Base-by-base conservation (phyloP, 2,888 invertebrate genomes). In the Lasioglossum figueresi region DNA sequence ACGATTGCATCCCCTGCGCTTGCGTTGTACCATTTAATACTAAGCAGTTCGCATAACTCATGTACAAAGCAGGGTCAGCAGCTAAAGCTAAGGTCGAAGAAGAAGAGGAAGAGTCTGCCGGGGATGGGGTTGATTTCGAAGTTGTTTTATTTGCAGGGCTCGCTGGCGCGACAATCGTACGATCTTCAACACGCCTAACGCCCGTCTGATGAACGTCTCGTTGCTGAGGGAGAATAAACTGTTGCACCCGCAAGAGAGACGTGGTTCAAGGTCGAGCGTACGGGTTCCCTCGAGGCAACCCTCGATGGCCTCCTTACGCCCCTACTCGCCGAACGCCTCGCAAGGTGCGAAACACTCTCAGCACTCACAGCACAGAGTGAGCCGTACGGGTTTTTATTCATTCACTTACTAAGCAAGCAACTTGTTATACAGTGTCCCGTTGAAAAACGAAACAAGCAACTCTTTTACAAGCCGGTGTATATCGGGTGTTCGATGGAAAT, bases 131-230 rank as follows among this genome's bases (percentile, higher is more conserved):
- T 48, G 48, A 48, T 23, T 48, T 48, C 48, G 0, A 48, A 23
- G 5, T 48, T 48, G 16, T 78, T 96, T 96, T 82, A 3, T 56
- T 56, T 56, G 1, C 96, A 98, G 98, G 95, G 98, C 98, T 48
- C 96, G 98, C 93, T 98, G 98, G 98, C 97, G 97, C 91, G 98
- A 98, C 93, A 98, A 98, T 95, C 96, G 98, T 43, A 98, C 98
- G 56, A 98, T 99, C 93, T 98, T 99, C 96, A 98, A 98, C 95
- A 98, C 98, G 76, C 98, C 98, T 45, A 98, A 98, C 95, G 98
- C 99, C 84, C 97, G 99, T 84, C 96, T 99, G 95, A 98, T 98
- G 98, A 98, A 98, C 95, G 98, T 98, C 40, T 98, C 98, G 4
- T 95, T 98, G 91, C 95, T 98, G 92, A 96, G 97, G 92, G 98